These are phyloP conservation scores for Gymnobelideus leadbeateri DNA, from an alignment of 2,113 vertebrate genomes.

Conservation along the genomic window DNA sequence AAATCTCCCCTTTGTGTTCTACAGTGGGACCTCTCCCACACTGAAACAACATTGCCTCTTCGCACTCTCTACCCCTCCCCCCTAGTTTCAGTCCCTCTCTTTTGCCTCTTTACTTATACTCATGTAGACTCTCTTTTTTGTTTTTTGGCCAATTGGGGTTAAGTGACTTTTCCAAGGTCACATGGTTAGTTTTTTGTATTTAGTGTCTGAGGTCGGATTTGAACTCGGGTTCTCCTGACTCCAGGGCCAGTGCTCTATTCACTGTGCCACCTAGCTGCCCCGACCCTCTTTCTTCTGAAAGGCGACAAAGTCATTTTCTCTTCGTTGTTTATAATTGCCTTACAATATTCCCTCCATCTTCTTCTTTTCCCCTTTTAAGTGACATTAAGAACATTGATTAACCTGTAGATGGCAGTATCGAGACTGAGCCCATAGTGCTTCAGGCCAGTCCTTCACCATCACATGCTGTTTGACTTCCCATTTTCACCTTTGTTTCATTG, in stretches of 20 bases:
- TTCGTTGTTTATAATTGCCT: neutral
- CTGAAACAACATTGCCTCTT: neutral
- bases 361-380: neutral
- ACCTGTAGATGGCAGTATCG: neutral
- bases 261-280: too few relatives aligned
- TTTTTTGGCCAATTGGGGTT: too few relatives aligned
- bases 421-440: neutral
- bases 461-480: neutral
- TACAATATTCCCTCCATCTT: neutral
- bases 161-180: too few relatives aligned
- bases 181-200: too few relatives aligned
- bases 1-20: neutral
- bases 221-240: too few relatives aligned
- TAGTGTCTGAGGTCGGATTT: too few relatives aligned
- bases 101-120: neutral
- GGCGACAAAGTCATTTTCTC: neutral
- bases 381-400: neutral
- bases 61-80: accelerated
- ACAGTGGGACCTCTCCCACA: neutral
- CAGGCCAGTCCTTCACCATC: neutral
- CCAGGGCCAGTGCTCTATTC: too few relatives aligned
- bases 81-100: neutral
- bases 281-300: neutral
- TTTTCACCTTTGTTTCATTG: neutral
- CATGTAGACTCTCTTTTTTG: neutral